These are phyloP conservation scores for Dione vanillae DNA, from an alignment of 2,888 invertebrate genomes.

Conservation along the genomic window DNA sequence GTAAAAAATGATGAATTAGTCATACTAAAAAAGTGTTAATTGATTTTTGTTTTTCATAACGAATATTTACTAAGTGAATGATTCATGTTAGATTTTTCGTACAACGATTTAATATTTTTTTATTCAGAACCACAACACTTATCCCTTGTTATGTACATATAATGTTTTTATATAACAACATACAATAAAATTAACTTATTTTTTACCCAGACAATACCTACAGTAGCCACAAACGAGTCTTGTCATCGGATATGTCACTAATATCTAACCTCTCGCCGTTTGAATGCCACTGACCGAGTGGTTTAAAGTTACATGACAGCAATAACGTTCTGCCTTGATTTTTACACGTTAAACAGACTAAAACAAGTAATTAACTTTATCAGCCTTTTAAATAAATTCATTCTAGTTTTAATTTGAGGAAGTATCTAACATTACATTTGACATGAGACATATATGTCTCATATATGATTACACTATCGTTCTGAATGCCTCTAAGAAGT, in stretches of 20 bases:
- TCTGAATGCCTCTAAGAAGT: too few relatives aligned
- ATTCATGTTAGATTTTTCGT: neutral
- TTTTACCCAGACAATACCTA: neutral
- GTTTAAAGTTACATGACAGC: constrained; percentile 20
- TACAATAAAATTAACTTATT: neutral
- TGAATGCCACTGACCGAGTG: constrained; percentile 28
- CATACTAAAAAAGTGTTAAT: neutral
- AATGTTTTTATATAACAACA: neutral
- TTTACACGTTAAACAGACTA: constrained; percentile 18
- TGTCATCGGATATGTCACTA: constrained; percentile 22
- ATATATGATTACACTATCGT: too few relatives aligned
- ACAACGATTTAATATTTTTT: too few relatives aligned
- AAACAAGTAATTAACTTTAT: constrained; percentile 5
- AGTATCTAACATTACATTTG: too few relatives aligned
- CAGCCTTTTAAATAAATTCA: neutral
- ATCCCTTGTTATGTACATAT: too few relatives aligned
- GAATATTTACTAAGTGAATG: neutral
- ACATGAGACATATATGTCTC: too few relatives aligned
- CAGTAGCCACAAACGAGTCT: constrained; percentile 19
- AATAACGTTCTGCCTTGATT: constrained; percentile 16
- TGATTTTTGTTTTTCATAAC: neutral
- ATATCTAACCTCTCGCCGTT: constrained; percentile 28
- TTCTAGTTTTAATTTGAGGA: too few relatives aligned
- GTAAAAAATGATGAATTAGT: constrained; percentile 13
- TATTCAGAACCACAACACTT: too few relatives aligned